A percentile compares a stretch with the other conserved stretches of the same genome.
phyloP scores from a whole-genome alignment of 2,113 vertebrate genomes.

The Triplophysa siluroides region DNA sequence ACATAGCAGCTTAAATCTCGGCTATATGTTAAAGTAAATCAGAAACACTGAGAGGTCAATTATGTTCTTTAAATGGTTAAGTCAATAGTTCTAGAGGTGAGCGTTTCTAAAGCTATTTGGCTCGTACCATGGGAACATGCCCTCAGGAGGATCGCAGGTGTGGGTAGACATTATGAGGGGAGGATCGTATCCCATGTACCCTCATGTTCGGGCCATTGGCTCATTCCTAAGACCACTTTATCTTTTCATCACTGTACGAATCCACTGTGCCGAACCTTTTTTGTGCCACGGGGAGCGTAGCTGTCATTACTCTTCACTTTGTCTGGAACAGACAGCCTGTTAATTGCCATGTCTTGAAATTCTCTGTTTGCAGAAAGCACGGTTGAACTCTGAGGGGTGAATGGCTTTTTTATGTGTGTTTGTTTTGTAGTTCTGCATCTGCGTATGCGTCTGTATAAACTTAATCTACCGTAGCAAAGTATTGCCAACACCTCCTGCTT shows the following conservation, averaged over 20 bases:
- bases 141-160: slow-evolving; percentile 74
- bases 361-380: slow-evolving; percentile 54
- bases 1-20: background rate
- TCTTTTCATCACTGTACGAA: slow-evolving; percentile 69
- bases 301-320: slow-evolving; percentile 59
- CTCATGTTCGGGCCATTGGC: slow-evolving; percentile 68
- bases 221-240: slow-evolving; percentile 73
- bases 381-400: slow-evolving; percentile 55
- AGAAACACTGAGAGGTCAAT: slow-evolving; percentile 24
- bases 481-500: background rate
- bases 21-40: slow-evolving; percentile 17
- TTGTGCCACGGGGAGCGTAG: slow-evolving; percentile 59
- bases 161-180: slow-evolving; percentile 45
- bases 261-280: slow-evolving; percentile 50
- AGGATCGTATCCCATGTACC: slow-evolving; percentile 47
- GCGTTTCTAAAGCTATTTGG: slow-evolving; percentile 62
- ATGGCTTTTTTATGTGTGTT: slow-evolving; percentile 31
- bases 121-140: slow-evolving; percentile 73
- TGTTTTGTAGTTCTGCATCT: slow-evolving; percentile 51
- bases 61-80: slow-evolving; percentile 28
- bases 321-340: slow-evolving; percentile 36
- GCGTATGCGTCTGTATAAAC: slow-evolving; percentile 10
- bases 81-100: slow-evolving; percentile 56
- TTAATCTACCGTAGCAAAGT: slow-evolving; percentile 19
- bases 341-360: slow-evolving; percentile 62